Evolutionary conservation across 2,888 invertebrate species (phyloP).

Genomic region (Drosophila testacea): DNA sequence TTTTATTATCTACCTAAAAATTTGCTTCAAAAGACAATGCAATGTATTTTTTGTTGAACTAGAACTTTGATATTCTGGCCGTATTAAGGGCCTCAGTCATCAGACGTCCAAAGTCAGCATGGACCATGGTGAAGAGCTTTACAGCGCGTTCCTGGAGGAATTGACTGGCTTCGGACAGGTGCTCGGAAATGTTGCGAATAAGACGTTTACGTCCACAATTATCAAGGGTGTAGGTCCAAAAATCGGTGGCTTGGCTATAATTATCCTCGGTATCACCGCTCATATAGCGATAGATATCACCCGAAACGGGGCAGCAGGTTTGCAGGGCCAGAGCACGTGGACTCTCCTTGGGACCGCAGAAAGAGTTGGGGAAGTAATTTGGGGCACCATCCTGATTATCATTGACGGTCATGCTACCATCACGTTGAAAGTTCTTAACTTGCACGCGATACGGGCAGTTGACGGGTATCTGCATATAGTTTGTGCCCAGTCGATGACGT

Average conservation of each 20-base stretch:
- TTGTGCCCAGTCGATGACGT: constrained; percentile 95
- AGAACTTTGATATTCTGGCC: constrained; percentile 69
- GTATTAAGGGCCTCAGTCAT: constrained; percentile 88
- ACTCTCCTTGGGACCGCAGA: constrained; percentile 92
- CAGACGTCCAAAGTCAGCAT: constrained; percentile 91
- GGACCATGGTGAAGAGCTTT: constrained; percentile 92
- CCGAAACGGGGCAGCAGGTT: constrained; percentile 88
- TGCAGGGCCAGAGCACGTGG: constrained; percentile 87
- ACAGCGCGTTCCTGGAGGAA: constrained; percentile 96
- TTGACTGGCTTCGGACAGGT: constrained; percentile 91
- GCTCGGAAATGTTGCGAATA: constrained; percentile 92
- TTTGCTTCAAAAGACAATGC: constrained; percentile 9
- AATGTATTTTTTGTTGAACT: constrained; percentile 11
- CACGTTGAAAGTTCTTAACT: constrained; percentile 93
- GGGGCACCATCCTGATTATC: constrained; percentile 95
- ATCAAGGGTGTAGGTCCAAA: constrained; percentile 93
- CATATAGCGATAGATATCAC: constrained; percentile 93
- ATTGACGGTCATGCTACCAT: constrained; percentile 91
- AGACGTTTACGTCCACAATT: constrained; percentile 90
- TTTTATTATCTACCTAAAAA: constrained; percentile 17
- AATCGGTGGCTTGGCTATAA: constrained; percentile 92
- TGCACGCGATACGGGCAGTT: constrained; percentile 95
- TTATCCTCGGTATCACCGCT: constrained; percentile 94
- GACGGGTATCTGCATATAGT: constrained; percentile 96
- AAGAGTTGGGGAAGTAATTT: constrained; percentile 99